Evolutionary conservation across 1,140 invertebrate genomes (phyloP), one percentile per base, ranked within the genome.

Genomic region (Pteromalus puparum): DNA sequence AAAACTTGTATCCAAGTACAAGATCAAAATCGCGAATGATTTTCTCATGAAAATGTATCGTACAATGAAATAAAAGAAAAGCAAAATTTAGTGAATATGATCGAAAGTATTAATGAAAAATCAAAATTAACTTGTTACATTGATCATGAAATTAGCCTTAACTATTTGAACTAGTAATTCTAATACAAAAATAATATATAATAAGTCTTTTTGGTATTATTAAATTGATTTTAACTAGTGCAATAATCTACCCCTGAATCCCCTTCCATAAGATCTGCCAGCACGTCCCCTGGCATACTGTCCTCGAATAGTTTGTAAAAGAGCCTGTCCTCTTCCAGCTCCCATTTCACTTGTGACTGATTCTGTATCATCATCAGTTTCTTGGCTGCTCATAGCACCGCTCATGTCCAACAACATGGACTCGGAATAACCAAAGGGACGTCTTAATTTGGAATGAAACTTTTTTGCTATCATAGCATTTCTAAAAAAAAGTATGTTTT

Each of bases 401-500:
- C 42, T 77, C 18, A n/a, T 21, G 7, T 88, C 86, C 26, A 78
- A 80, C 67, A 90, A 68, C 70, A 86, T 78, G 67, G 87, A 86
- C 82, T 88, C 88, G 10, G 87, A 87, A 84, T 77, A 87, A 12
- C 87, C 83, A 77, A 53, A 86, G 10, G 88, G 88, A 30, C 65
- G 46, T 83, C 87, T 81, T 74, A 88, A 9, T 1, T 53, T 24
- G 0, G 46, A 24, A 26, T 82, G 5, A 38, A 34, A 61, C 6
- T n/a, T 18, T n/a, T 74, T 81, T 7, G 79, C 65, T 24, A 81
- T 53, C 21, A 80, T 42, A 46, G 24, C n/a, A 80, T 81, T 78
- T 7, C 79, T 81, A 77, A 72, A 86, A 72, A 13, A 73, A 48
- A 73, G 30, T 18, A 13, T 2, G 13, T 13, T 48, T 77, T 28